Evolutionary conservation across 2,113 vertebrate genomes (phyloP), one percentile per base, ranked within the genome.

Genomic region (Rhinopomastus cyanomelas): DNA sequence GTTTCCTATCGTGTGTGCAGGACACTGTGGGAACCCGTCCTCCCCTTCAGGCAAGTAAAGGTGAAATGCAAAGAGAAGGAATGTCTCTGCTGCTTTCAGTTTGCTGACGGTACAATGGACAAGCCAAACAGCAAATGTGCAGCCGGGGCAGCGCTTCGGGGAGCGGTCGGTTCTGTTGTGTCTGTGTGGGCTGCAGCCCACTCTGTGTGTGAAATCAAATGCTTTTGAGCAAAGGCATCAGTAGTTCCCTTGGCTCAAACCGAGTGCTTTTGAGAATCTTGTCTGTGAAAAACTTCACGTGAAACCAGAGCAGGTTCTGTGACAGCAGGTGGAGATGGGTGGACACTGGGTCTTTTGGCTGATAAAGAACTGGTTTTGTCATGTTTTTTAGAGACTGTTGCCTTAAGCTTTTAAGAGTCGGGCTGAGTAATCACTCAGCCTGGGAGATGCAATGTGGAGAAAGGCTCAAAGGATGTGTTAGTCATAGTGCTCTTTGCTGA

Each of bases 221-320:
- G 0, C 48, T 68, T 60, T 14, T 56, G n/a, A 42, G 14, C n/a
- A 72, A 55, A 93, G 46, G 23, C 56, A 44, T 18, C 56, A 51
- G 39, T 42, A 57, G 55, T 13, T 37, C 44, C 37, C 75, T 69
- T 55, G 29, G 25, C 29, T 48, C 21, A 17, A 29, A 18, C 29
- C 12, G 32, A 16, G 0, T 0, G 0, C 12, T 14, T 39, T 30
- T 14, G 42, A 57, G 59, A 77, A 51, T 46, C 34, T 59, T 51
- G 20, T 66, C 23, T 30, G 3, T 34, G 39, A 64, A 64, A 83
- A 87, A 44, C 27, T 75, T 79, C 11, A n/a, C 75, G 25, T 61
- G 46, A n/a, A 46, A 81, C 29, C 48, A 66, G 64, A 76, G 8
- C 23, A 55, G 61, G n/a, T 61, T 65, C 80, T 66, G n/a, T 39